A percentile compares a stretch with the other conserved stretches of the same genome.
Conservation (phyloP, 2,888 invertebrate genomes). For the Diplazon laetatorius region DNA sequence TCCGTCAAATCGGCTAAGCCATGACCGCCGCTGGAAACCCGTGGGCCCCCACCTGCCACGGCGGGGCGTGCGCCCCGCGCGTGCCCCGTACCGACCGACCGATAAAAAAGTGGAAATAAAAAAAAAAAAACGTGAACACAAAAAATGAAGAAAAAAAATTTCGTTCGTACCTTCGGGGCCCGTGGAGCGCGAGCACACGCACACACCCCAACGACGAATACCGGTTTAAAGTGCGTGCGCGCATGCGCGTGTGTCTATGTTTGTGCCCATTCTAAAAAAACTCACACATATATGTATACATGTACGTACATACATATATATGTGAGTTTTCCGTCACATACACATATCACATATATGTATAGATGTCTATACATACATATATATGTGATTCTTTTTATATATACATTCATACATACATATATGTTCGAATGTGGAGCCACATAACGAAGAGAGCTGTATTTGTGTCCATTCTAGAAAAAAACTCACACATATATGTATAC, state of each 20-base stretch:
- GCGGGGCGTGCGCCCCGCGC: constrained; percentile 67
- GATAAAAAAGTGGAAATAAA: not conserved
- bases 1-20: not conserved
- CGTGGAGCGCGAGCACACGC: constrained; percentile 75
- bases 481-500: too few species aligned
- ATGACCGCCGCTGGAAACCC: constrained; percentile 4
- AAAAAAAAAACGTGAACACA: constrained; percentile 59
- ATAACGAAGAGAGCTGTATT: not conserved
- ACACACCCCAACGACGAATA: constrained; percentile 8
- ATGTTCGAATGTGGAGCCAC: constrained; percentile 9
- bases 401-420: not conserved
- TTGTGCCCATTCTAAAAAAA: not conserved
- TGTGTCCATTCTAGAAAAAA: too few species aligned
- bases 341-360: constrained; percentile 25
- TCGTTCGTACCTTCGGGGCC: constrained; percentile 64
- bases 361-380: not conserved
- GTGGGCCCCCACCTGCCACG: constrained; percentile 68
- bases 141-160: constrained; percentile 58
- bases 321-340: constrained; percentile 8
- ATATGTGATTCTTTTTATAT: too few species aligned
- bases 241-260: too few species aligned
- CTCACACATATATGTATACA: not conserved
- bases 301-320: not conserved
- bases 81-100: constrained; percentile 30
- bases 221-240: constrained; percentile 26